Evolutionary conservation across 1,140 invertebrate genomes (phyloP).

Genomic region (Pseudobourletiella spinata): DNA sequence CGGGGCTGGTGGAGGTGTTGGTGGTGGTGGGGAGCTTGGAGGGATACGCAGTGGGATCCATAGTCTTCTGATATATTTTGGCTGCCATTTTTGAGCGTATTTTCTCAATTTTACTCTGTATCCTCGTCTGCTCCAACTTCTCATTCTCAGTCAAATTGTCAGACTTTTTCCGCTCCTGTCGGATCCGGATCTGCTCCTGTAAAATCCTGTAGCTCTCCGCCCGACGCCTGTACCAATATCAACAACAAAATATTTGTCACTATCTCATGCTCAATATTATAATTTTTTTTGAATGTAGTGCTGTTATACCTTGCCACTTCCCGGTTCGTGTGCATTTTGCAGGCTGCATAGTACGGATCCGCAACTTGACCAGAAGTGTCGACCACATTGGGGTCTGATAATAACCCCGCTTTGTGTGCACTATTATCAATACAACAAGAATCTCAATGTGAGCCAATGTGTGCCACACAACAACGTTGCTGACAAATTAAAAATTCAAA

Average conservation of each 20-base stretch:
- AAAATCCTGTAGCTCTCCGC: slow-evolving; percentile 80
- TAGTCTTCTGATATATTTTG: slow-evolving; percentile 14
- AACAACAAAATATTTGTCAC: too few species aligned
- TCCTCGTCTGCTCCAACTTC: slow-evolving; percentile 16
- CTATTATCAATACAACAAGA: slow-evolving; percentile 49
- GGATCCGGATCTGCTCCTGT: slow-evolving; percentile 66
- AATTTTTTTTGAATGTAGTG: too few species aligned
- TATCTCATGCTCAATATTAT: too few species aligned
- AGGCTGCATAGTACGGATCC: slow-evolving; percentile 95
- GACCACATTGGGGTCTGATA: slow-evolving; percentile 86
- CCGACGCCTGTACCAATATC: slow-evolving; percentile 44
- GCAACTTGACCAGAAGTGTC: slow-evolving; percentile 63
- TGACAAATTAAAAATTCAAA: too few species aligned
- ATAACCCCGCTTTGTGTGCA: slow-evolving; percentile 82
- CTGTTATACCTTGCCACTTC: slow-evolving; percentile 38
- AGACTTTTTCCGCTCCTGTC: slow-evolving; percentile 53
- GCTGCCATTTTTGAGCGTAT: slow-evolving; percentile 17
- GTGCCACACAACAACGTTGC: too few species aligned
- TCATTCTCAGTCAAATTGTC: slow-evolving; percentile 1
- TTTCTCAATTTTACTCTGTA: slow-evolving; percentile 55
- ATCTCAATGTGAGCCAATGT: background rate
- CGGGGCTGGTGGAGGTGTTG: background rate
- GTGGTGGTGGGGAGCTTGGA: background rate
- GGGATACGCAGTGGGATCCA: background rate
- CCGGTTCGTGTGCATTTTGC: slow-evolving; percentile 82